Evolutionary conservation across 2,113 vertebrate species (phyloP).

Genomic region (Mormyrus lacerda): DNA sequence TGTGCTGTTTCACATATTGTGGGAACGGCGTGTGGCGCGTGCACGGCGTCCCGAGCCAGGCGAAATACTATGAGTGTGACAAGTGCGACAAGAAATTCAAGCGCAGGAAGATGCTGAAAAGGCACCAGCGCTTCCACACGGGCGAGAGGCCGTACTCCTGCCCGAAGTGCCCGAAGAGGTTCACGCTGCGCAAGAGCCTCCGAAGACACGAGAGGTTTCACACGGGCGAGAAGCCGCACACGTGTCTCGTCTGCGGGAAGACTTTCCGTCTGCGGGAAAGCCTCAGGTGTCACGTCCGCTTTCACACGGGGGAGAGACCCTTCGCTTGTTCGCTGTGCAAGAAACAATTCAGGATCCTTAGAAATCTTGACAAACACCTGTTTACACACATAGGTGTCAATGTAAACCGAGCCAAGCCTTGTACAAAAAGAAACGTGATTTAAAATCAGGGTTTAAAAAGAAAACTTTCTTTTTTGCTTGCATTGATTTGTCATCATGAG

Average conservation of each 20-base stretch:
- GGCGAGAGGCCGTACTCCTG: constrained; percentile 59
- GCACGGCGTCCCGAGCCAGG: constrained; percentile 31
- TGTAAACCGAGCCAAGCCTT: neutral
- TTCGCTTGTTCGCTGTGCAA: constrained; percentile 48
- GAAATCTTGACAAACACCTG: constrained; percentile 54
- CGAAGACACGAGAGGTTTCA: constrained; percentile 57
- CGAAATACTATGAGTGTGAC: constrained; percentile 38
- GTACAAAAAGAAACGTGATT: neutral
- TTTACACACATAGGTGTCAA: constrained; percentile 19
- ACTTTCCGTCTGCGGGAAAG: constrained; percentile 57
- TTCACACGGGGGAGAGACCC: constrained; percentile 58
- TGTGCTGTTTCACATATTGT: constrained; percentile 56
- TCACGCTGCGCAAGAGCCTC: constrained; percentile 56
- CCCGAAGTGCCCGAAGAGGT: constrained; percentile 44
- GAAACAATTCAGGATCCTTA: constrained; percentile 53
- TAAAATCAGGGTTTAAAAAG: neutral
- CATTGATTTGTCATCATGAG: neutral
- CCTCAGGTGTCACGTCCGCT: constrained; percentile 56
- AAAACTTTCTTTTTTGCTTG: neutral
- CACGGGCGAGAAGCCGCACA: constrained; percentile 55
- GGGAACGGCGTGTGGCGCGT: constrained; percentile 51
- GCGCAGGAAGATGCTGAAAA: constrained; percentile 51
- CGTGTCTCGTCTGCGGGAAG: constrained; percentile 52
- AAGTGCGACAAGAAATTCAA: constrained; percentile 53
- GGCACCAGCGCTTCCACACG: constrained; percentile 59